Evolutionary conservation across 2,113 vertebrate species (phyloP), one percentile per base, ranked within the genome.

Genomic region (Holacanthus passer): DNA sequence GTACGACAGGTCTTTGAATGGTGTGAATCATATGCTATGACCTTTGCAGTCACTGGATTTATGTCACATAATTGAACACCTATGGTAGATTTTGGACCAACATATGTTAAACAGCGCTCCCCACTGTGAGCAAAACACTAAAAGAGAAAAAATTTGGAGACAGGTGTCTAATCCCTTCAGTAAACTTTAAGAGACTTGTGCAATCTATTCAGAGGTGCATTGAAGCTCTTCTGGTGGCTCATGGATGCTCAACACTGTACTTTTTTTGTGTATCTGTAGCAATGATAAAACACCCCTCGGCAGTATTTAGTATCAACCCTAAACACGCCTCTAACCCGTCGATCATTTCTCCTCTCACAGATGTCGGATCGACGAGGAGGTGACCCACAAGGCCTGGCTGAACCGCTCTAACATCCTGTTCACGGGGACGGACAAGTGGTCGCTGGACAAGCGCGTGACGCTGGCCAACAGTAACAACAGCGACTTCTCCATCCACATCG

Each of bases 361-460:
- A 88, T 98, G 97, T 94, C 96, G 94, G 89, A 97, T 98, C 10
- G 95, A 98, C 0, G 95, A 97, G 74, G 95, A 97, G 7, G 97
- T 97, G 80, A 97, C 96, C 16, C 96, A 97, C 68, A 97, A 97
- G 89, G 97, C 97, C 63, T 98, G 97, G 97, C 88, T 98, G 86
- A 97, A 97, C 91, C 96, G 97, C 82, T 97, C 97, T 67, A 97
- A 97, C 93, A 98, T 98, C 93, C 92, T 98, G 55, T 98, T 96
- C 3, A 95, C 97, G 0, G 97, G 97, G 72, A 96, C 94, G 0
- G 97, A 98, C 92, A 97, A 97, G 91, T 98, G 97, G 97, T 96
- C 97, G 16, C 95, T 97, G 22, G 97, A 98, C 90, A 90, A 93
- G 0, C 95, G 97, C 0, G 97, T 98, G 73, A 95, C 94, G 12